These are phyloP conservation scores for Asobara japonica DNA, from an alignment of 1,140 invertebrate species.

Conservation along the genomic window DNA sequence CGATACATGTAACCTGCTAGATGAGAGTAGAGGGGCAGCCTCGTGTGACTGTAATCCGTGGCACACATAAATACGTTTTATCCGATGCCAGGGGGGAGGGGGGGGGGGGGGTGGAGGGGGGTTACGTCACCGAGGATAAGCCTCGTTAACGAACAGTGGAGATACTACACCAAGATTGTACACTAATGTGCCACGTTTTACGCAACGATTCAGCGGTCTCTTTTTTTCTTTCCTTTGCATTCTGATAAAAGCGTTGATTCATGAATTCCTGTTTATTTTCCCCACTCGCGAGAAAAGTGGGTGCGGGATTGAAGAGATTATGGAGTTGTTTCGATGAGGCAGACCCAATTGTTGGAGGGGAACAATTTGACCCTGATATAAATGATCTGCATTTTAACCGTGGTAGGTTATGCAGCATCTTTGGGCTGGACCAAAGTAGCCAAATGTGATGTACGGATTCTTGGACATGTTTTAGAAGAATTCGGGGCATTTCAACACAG, in stretches of 20 bases:
- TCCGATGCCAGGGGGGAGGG: not conserved
- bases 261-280: conserved; percentile 8
- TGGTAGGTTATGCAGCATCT: no score
- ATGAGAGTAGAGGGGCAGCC: not conserved
- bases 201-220: conserved; percentile 15
- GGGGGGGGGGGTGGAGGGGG: not conserved
- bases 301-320: no score
- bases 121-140: conserved; percentile 43
- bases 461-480: no score
- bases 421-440: no score
- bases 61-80: conserved; percentile 15
- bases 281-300: not conserved
- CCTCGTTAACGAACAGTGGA: conserved; percentile 37
- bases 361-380: no score
- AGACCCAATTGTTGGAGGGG: no score
- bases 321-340: not conserved
- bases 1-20: not conserved
- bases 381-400: no score
- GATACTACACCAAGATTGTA: conserved; percentile 41
- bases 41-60: not conserved
- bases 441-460: no score
- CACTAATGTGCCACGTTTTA: conserved; percentile 42
- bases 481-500: no score
- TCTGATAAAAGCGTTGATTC: conserved; percentile 19
- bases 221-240: conserved; percentile 3